Conservation (phyloP, 2,113 vertebrate genomes). For the Pantherophis guttatus region DNA sequence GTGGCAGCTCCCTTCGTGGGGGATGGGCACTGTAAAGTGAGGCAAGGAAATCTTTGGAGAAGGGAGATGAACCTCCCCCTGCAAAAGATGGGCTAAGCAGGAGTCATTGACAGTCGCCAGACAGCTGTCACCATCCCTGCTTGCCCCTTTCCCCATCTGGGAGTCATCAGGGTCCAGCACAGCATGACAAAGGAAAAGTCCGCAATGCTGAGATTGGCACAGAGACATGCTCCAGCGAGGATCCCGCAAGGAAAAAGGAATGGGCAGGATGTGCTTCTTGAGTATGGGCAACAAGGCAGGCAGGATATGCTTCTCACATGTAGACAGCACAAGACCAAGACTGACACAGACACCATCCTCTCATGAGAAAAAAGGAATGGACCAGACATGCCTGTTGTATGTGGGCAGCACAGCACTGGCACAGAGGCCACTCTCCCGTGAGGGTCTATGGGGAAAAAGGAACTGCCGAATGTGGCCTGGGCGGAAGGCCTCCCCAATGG, state of each 20-base stretch:
- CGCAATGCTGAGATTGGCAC: neutral
- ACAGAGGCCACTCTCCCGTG: neutral
- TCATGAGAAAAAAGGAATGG: neutral
- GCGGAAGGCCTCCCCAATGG: neutral
- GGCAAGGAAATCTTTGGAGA: neutral
- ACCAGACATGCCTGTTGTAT: neutral
- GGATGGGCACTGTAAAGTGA: neutral
- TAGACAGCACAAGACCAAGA: neutral
- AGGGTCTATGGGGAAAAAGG: neutral
- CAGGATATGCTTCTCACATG: neutral
- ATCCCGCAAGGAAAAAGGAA: neutral
- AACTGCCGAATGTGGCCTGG: neutral
- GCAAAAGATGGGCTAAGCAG: neutral
- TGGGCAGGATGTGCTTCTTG: neutral
- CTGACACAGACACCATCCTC: neutral
- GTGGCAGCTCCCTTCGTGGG: neutral
- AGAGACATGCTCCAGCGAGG: neutral
- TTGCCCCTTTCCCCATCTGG: neutral
- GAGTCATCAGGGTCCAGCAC: neutral
- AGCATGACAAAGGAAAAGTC: neutral
- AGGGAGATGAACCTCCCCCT: neutral
- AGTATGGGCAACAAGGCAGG: neutral
- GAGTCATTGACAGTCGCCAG: neutral
- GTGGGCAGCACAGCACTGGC: neutral
- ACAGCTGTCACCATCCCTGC: neutral